phyloP scores from a whole-genome alignment of 2,888 invertebrate species.

The Malthinus flaveolus region DNA sequence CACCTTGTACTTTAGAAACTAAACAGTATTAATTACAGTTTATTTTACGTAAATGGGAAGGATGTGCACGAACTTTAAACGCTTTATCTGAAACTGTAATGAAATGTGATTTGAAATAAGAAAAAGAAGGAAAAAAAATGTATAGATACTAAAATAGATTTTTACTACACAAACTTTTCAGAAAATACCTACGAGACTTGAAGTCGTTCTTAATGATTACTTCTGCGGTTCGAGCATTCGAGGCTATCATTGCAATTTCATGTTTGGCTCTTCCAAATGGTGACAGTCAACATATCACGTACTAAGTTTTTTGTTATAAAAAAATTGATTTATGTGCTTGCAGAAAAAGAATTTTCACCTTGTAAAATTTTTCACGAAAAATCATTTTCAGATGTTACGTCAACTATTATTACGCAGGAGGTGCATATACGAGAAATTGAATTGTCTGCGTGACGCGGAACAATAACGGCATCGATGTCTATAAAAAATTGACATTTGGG shows the following conservation, averaged over 20 bases:
- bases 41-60: no score
- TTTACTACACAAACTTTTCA: slow-evolving; percentile 1
- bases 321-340: background rate
- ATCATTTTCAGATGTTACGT: background rate
- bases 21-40: no score
- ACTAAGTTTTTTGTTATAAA: background rate
- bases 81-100: no score
- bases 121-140: no score
- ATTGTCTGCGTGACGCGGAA: slow-evolving; percentile 25
- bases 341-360: background rate
- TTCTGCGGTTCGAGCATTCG: background rate
- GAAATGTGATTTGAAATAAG: no score
- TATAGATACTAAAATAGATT: slow-evolving; percentile 6
- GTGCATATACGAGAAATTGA: slow-evolving; percentile 25
- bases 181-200: slow-evolving; percentile 8
- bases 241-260: slow-evolving; percentile 1
- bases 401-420: slow-evolving; percentile 8
- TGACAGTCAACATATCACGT: slow-evolving; percentile 5
- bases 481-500: slow-evolving; percentile 18
- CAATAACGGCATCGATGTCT: slow-evolving; percentile 22
- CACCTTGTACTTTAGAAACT: no score
- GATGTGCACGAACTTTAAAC: no score
- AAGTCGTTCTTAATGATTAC: slow-evolving; percentile 11
- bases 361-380: background rate
- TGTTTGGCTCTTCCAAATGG: slow-evolving; percentile 3